Evolutionary conservation across 2,888 invertebrate species (phyloP).

Genomic region (Penaeus monodon): DNA sequence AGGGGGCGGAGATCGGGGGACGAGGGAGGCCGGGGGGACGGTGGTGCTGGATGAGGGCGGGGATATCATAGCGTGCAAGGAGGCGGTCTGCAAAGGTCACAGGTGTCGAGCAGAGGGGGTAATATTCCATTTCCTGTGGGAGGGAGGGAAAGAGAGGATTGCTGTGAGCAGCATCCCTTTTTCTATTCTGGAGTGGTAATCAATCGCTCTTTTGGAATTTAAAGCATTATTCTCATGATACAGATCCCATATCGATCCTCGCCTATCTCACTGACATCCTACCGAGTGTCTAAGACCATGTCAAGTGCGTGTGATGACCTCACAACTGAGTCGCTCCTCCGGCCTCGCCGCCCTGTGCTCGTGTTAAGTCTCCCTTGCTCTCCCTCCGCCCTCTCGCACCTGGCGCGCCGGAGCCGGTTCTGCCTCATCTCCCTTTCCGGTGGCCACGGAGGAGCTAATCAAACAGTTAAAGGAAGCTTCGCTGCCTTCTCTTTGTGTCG

Average conservation of each 20-base stretch:
- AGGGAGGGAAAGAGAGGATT: neutral
- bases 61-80: conserved; percentile 43
- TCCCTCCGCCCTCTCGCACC: conserved; percentile 27
- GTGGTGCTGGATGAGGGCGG: conserved; percentile 8
- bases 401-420: conserved; percentile 28
- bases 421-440: conserved; percentile 55
- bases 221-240: neutral
- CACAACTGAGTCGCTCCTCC: neutral
- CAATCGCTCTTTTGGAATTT: neutral
- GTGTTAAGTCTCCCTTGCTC: neutral
- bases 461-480: conserved; percentile 18
- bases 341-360: neutral
- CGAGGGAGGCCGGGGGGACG: neutral
- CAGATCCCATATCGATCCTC: neutral
- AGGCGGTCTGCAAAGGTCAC: conserved; percentile 47
- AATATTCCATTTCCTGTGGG: conserved; percentile 61
- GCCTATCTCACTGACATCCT: neutral
- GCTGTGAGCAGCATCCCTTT: conserved; percentile 36
- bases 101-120: conserved; percentile 44
- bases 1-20: conserved; percentile 2
- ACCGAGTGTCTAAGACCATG: too few species aligned
- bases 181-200: neutral
- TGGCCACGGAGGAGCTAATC: conserved; percentile 28
- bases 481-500: conserved; percentile 19
- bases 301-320: too few species aligned